Conservation (phyloP, 1,140 invertebrate species). For the Drosophila ficusphila region DNA sequence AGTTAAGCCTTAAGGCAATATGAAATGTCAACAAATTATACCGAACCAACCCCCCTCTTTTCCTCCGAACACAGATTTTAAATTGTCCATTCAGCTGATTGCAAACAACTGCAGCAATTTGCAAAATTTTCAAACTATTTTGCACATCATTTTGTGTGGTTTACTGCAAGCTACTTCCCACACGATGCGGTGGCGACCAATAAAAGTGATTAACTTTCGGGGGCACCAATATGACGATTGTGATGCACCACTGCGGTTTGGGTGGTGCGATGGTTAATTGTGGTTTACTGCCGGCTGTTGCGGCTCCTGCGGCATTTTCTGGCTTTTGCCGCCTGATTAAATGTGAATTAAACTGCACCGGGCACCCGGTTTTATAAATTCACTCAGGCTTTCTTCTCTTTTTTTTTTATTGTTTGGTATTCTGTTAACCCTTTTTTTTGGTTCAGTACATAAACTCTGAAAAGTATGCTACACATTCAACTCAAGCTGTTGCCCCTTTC, state of each 20-base stretch:
- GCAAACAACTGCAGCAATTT: slow-evolving; percentile 68
- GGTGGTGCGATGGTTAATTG: slow-evolving; percentile 61
- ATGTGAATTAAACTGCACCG: slow-evolving; percentile 17
- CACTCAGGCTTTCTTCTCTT: background rate
- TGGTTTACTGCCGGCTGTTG: slow-evolving; percentile 40
- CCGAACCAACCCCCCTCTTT: background rate
- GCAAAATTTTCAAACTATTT: slow-evolving; percentile 73
- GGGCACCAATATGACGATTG: slow-evolving; percentile 9
- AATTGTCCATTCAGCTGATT: slow-evolving; percentile 38
- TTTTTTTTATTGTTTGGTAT: too few relatives aligned
- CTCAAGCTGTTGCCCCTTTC: slow-evolving; percentile 29
- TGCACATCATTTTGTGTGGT: slow-evolving; percentile 75
- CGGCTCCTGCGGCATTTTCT: slow-evolving; percentile 27
- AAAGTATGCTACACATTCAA: slow-evolving; percentile 43
- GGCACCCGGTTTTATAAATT: too few relatives aligned
- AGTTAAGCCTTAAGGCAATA: slow-evolving; percentile 33
- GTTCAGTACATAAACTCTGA: too few relatives aligned
- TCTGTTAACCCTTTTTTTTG: slow-evolving; percentile 10
- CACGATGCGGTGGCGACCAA: slow-evolving; percentile 16
- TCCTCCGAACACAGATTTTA: background rate
- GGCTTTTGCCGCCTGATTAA: slow-evolving; percentile 30
- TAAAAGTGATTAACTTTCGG: slow-evolving; percentile 72
- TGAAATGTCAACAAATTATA: slow-evolving; percentile 68
- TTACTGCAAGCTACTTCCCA: slow-evolving; percentile 42
- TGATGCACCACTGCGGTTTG: slow-evolving; percentile 45